Evolutionary conservation across 2,888 invertebrate genomes (phyloP).

Genomic region (Clivina fossor): DNA sequence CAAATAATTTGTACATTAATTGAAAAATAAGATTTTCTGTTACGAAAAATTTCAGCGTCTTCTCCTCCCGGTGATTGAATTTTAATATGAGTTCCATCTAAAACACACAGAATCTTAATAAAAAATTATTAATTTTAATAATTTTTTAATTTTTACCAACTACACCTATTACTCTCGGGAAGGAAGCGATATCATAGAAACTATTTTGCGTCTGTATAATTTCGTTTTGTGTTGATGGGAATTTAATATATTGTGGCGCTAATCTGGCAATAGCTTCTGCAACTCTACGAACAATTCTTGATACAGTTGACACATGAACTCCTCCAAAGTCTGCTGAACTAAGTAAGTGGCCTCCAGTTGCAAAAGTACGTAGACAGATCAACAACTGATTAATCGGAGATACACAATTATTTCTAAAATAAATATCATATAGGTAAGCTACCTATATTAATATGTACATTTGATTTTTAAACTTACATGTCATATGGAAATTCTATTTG

Average conservation of each 20-base stretch:
- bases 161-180: conserved; percentile 23
- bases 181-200: conserved; percentile 23
- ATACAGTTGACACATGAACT: conserved; percentile 18
- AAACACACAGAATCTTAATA: background rate
- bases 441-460: too few species aligned
- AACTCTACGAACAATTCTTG: conserved; percentile 19
- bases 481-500: too few species aligned
- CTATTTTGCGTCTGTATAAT: conserved; percentile 7
- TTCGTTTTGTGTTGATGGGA: conserved; percentile 19
- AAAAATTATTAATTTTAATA: too few species aligned
- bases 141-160: conserved; percentile 15
- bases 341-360: conserved; percentile 11
- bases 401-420: conserved; percentile 24
- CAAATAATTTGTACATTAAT: conserved; percentile 42
- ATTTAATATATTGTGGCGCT: conserved; percentile 9
- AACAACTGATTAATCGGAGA: conserved; percentile 29
- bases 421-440: background rate
- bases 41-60: conserved; percentile 39
- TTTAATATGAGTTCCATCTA: conserved; percentile 40
- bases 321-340: conserved; percentile 17
- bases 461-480: too few species aligned
- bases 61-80: conserved; percentile 41
- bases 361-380: conserved; percentile 13
- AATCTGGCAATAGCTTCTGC: conserved; percentile 19
- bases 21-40: conserved; percentile 41